These are phyloP conservation scores for Brienomyrus brachyistius DNA, from an alignment of 2,113 vertebrate genomes.

Conservation along the genomic window DNA sequence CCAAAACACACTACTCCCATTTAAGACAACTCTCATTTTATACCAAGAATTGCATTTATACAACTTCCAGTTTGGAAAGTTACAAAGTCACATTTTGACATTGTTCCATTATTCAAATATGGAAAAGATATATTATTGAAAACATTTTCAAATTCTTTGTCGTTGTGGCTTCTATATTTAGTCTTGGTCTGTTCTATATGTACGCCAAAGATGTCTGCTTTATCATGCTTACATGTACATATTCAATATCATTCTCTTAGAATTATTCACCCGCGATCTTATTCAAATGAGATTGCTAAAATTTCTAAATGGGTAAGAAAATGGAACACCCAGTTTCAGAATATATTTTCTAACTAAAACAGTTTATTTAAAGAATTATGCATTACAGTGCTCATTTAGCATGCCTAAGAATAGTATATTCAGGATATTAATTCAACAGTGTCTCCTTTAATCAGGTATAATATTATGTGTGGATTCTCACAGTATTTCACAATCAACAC, in stretches of 20 bases:
- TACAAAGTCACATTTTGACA: not conserved
- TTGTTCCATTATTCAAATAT: not conserved
- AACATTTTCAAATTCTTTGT: not conserved
- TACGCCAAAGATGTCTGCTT: not conserved
- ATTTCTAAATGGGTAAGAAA: not conserved
- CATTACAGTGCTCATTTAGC: not conserved
- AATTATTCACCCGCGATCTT: not conserved
- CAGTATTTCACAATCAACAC: not conserved
- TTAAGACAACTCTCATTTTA: not conserved
- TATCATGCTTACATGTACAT: not conserved
- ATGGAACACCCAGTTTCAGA: constrained; percentile 1
- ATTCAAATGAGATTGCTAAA: not conserved
- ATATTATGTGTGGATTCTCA: not conserved
- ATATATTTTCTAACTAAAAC: not conserved
- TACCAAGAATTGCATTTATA: not conserved
- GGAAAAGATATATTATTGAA: not conserved
- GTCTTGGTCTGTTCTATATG: not conserved
- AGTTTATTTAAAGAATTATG: not conserved
- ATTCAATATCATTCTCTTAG: not conserved
- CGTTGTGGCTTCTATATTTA: not conserved
- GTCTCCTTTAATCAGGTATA: not conserved
- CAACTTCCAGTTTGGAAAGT: not conserved
- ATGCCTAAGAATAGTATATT: not conserved
- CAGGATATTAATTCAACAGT: not conserved
- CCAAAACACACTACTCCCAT: not conserved